These are phyloP conservation scores for Brachyptera risi DNA, from an alignment of 2,888 invertebrate species.

Conservation along the genomic window DNA sequence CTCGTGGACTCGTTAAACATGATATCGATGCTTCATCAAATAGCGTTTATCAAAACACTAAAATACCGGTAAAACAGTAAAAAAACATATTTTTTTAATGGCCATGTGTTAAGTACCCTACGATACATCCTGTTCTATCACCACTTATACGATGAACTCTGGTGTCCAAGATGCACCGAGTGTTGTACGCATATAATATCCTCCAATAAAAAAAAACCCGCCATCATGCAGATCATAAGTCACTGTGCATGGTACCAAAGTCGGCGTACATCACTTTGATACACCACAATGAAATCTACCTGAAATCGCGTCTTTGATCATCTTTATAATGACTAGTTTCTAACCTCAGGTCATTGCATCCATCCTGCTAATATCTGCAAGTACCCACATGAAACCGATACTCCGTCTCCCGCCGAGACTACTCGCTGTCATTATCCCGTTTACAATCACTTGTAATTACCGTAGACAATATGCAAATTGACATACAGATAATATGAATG, in stretches of 20 bases:
- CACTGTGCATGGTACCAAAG: neutral
- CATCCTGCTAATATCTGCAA: neutral
- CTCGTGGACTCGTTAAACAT: too few species aligned
- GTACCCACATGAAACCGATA: neutral
- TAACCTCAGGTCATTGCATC: slow-evolving; percentile 3
- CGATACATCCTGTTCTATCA: too few species aligned
- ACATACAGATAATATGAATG: slow-evolving; percentile 9
- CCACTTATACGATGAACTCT: too few species aligned
- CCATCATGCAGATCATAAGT: neutral
- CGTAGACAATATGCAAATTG: slow-evolving; percentile 16
- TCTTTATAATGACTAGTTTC: neutral
- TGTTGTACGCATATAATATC: too few species aligned
- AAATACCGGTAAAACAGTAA: too few species aligned
- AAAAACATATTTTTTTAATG: too few species aligned
- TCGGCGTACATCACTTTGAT: neutral
- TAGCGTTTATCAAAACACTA: too few species aligned
- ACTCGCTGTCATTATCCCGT: slow-evolving; percentile 8
- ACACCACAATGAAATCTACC: neutral
- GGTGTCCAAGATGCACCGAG: too few species aligned
- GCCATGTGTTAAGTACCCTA: too few species aligned
- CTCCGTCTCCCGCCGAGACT: neutral
- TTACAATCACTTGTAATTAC: slow-evolving; percentile 17
- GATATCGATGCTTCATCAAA: too few species aligned
- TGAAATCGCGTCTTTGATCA: neutral
- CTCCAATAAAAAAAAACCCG: neutral